Evolutionary conservation across 2,888 invertebrate species (phyloP).

Genomic region (Conomelus anceps): DNA sequence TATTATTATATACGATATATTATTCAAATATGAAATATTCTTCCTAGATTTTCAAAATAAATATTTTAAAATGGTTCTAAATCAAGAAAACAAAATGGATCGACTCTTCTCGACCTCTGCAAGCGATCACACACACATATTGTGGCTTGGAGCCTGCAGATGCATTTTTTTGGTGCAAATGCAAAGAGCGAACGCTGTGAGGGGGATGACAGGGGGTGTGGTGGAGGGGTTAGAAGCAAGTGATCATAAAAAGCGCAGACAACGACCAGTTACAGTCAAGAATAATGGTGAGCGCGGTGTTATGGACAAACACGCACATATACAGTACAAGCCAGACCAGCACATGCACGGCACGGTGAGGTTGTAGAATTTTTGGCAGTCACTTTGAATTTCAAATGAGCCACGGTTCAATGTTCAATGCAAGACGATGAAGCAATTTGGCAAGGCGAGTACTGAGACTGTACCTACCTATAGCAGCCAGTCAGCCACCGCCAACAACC

Average conservation of each 20-base stretch:
- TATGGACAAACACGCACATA: not conserved
- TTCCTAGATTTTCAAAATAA: too few relatives aligned
- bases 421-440: not conserved
- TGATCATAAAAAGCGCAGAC: not conserved
- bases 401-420: not conserved
- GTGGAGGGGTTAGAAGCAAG: not conserved
- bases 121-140: too few relatives aligned
- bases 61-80: too few relatives aligned
- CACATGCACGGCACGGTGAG: not conserved
- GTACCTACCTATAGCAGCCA: not conserved
- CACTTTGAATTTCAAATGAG: not conserved
- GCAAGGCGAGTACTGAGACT: not conserved
- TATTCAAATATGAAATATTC: too few relatives aligned
- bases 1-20: too few relatives aligned
- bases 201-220: constrained; percentile 13
- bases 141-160: too few relatives aligned
- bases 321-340: too few relatives aligned
- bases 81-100: too few relatives aligned
- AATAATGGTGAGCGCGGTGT: not conserved
- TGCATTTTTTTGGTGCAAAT: too few relatives aligned
- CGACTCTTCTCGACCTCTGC: too few relatives aligned
- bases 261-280: not conserved
- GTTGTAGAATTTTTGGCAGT: not conserved
- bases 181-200: constrained; percentile 34
- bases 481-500: not conserved